Evolutionary conservation across 2,888 invertebrate species (phyloP).

Genomic region (Acronicta leporina): DNA sequence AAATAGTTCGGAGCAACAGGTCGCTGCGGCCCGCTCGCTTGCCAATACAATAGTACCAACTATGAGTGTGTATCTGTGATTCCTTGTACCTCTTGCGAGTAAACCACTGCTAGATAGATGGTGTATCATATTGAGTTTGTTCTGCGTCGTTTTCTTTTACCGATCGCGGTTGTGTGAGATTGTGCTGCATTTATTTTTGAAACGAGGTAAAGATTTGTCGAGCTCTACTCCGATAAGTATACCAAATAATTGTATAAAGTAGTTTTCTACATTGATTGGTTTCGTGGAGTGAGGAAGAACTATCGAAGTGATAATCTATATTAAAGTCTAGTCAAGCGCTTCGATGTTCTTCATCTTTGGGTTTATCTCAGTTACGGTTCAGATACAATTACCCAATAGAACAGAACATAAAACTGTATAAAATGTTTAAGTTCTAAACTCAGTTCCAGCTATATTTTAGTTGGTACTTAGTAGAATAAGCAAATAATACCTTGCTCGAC

Average conservation of each 20-base stretch:
- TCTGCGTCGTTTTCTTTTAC: conserved; percentile 33
- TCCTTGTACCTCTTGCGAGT: conserved; percentile 61
- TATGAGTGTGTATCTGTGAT: conserved; percentile 68
- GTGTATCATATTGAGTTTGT: conserved; percentile 45
- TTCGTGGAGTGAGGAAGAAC: no score
- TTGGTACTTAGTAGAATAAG: no score
- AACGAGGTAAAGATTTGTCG: conserved; percentile 16
- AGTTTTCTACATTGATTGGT: not conserved
- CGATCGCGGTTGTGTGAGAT: conserved; percentile 10
- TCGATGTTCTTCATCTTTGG: no score
- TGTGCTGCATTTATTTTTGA: conserved; percentile 28
- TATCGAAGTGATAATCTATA: no score
- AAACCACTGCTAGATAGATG: conserved; percentile 36
- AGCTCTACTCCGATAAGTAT: not conserved
- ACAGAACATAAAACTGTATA: no score
- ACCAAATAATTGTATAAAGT: not conserved
- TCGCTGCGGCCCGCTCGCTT: conserved; percentile 70
- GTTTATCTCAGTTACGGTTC: no score
- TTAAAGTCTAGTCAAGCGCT: no score
- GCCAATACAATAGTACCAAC: conserved; percentile 78
- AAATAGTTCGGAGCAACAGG: conserved; percentile 88
- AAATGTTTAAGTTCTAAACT: no score
- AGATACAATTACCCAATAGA: no score
- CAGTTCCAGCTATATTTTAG: no score
- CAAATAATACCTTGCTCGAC: no score